Evolutionary conservation across 92 coral and sea anemone genomes (phyloP).

Genomic region (Scolanthus callimorphus): DNA sequence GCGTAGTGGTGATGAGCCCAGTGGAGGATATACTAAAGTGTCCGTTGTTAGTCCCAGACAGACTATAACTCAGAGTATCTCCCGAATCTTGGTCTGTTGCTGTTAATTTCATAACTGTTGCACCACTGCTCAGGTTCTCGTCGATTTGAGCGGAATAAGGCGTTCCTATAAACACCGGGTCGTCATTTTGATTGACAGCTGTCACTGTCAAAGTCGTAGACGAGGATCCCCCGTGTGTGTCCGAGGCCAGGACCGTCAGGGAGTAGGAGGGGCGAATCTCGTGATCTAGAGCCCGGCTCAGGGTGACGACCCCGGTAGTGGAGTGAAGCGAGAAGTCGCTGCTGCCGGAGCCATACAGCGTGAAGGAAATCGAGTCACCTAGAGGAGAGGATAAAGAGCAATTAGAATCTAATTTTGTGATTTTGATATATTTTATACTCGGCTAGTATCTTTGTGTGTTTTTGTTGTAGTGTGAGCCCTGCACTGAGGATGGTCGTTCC

Average conservation of each 20-base stretch:
- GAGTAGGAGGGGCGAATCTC: slow-evolving; percentile 21
- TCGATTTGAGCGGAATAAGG: slow-evolving; percentile 36
- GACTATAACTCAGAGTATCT: slow-evolving; percentile 20
- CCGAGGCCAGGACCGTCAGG: slow-evolving; percentile 35
- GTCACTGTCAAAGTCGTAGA: slow-evolving; percentile 27
- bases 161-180: slow-evolving; percentile 33
- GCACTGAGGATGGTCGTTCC: too few species aligned
- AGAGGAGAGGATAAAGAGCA: too few species aligned
- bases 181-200: slow-evolving; percentile 39
- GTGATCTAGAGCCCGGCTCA: slow-evolving; percentile 23
- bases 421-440: too few species aligned
- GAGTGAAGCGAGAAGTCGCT: slow-evolving; percentile 32
- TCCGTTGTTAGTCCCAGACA: slow-evolving; percentile 23
- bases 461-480: too few species aligned
- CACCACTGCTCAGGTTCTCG: slow-evolving; percentile 31
- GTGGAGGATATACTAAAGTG: slow-evolving; percentile 27
- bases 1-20: slow-evolving; percentile 31
- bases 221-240: slow-evolving; percentile 15
- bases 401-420: too few species aligned
- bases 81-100: slow-evolving; percentile 40
- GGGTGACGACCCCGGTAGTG: slow-evolving; percentile 24
- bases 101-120: slow-evolving; percentile 30
- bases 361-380: slow-evolving; percentile 31
- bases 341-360: slow-evolving; percentile 26
- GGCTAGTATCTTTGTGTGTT: too few species aligned